phyloP scores from a whole-genome alignment of 2,113 vertebrate species.

The Suncus etruscus region DNA sequence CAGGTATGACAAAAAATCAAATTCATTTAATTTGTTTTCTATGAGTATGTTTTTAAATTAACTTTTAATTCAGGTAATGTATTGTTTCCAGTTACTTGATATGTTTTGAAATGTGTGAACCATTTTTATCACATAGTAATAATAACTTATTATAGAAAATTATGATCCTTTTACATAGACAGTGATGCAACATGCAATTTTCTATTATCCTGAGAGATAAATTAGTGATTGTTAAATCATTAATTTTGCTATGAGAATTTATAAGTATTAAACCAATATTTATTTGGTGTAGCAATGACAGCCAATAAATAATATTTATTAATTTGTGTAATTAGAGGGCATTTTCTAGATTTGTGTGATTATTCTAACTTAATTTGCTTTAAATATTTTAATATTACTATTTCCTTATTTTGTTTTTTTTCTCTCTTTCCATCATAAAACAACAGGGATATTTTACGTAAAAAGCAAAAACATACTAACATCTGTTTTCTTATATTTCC shows the following conservation, averaged over 20 bases:
- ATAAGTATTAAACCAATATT: not conserved
- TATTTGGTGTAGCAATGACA: not conserved
- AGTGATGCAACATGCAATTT: not conserved
- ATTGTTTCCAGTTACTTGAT: not conserved
- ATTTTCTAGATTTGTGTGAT: not conserved
- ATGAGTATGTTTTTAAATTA: not conserved
- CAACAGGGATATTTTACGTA: not conserved
- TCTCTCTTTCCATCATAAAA: not conserved
- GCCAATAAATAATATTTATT: not conserved
- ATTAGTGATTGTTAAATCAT: not conserved
- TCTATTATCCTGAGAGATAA: not conserved
- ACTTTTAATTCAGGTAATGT: not conserved
- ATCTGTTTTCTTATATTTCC: not conserved
- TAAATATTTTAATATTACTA: not conserved
- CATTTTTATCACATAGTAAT: conserved; percentile 7
- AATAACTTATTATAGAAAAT: not conserved
- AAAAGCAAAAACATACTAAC: not conserved
- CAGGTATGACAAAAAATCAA: not conserved
- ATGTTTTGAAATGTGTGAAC: not conserved
- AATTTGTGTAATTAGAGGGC: not conserved
- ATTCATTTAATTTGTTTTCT: conserved; percentile 4
- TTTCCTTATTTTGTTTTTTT: conserved; percentile 5
- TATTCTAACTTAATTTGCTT: not conserved
- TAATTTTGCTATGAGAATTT: not conserved
- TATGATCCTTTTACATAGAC: not conserved